Conservation (phyloP, 2,113 vertebrate species). For the Capreolus pygargus region DNA sequence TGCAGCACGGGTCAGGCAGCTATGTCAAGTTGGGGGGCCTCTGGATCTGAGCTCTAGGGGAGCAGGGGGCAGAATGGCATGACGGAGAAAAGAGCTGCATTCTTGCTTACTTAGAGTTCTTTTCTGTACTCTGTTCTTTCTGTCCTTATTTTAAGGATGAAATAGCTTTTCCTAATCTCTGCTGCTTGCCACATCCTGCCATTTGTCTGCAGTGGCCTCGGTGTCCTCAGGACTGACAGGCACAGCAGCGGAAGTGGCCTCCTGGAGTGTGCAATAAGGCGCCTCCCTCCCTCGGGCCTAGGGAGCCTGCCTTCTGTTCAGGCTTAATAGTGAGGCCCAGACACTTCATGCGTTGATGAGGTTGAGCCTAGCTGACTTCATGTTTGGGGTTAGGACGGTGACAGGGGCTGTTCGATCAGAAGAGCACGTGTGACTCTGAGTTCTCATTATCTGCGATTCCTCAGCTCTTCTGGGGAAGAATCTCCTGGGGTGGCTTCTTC, state of each 20-base stretch:
- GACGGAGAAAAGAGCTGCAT: background rate
- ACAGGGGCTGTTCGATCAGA: background rate
- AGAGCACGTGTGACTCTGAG: background rate
- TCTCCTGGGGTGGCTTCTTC: background rate
- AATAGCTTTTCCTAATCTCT: background rate
- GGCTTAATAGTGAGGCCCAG: background rate
- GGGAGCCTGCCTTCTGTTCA: background rate
- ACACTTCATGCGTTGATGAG: fast-evolving
- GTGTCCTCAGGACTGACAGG: background rate
- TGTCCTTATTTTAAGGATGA: background rate
- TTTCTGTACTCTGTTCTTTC: background rate
- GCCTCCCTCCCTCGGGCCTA: fast-evolving
- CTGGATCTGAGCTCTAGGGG: background rate
- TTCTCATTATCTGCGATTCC: background rate
- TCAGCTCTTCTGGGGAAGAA: background rate
- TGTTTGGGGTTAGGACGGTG: fast-evolving
- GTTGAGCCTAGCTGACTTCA: background rate
- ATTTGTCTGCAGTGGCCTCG: background rate
- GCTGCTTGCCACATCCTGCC: background rate
- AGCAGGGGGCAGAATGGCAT: too few species aligned
- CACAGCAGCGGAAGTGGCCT: background rate
- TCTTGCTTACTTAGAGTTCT: background rate
- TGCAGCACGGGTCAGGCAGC: background rate
- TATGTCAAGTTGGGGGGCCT: background rate
- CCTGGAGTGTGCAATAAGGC: background rate